Base-by-base conservation (phyloP, 2,888 invertebrate species). In the Pammene fasciana region DNA sequence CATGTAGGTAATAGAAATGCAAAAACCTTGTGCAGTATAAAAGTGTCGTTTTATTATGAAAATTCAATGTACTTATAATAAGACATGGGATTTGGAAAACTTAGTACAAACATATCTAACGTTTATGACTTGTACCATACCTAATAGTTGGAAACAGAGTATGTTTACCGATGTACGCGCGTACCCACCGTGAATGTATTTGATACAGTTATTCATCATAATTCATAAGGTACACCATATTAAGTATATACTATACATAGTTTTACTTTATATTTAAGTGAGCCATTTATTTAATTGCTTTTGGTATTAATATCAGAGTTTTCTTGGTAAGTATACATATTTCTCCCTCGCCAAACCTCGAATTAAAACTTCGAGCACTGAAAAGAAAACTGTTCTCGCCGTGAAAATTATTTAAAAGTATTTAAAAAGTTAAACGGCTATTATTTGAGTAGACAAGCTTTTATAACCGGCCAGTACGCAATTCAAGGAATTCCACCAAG, bases 401-500 rank as follows among this genome's bases (percentile, higher is more conserved):
- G 50, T 55, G 8, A 61, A 55, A 59, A 41, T 65, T 61, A 61
- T 65, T 65, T 1, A 26, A 26, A 26, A 26, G 26, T 26, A n/a
- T n/a, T n/a, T n/a, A 26, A 26, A 26, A 26, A 26, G 4, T 60
- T 55, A 65, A 70, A 65, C 41, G 59, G 60, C 65, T 70, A 48
- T 60, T 54, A 65, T 55, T 55, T 38, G 52, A 65, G 60, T 65
- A 62, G 56, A 57, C 50, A 64, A 68, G 45, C 79, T 78, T 81
- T 82, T 79, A 78, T 81, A 82, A 80, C 81, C 74, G 82, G 74
- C 78, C 77, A 81, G 65, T 55, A 79, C 79, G 83, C 81, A 81
- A 85, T 85, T 84, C 84, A 77, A 78, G 75, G 82, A 83, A 88
- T 87, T 86, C 77, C 76, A 79, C 79, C 72, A 73, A 87, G 88